A percentile compares a stretch with the other conserved stretches of the same genome.
Conservation (phyloP, 2,113 vertebrate species). For the Melanerpes formicivorus region DNA sequence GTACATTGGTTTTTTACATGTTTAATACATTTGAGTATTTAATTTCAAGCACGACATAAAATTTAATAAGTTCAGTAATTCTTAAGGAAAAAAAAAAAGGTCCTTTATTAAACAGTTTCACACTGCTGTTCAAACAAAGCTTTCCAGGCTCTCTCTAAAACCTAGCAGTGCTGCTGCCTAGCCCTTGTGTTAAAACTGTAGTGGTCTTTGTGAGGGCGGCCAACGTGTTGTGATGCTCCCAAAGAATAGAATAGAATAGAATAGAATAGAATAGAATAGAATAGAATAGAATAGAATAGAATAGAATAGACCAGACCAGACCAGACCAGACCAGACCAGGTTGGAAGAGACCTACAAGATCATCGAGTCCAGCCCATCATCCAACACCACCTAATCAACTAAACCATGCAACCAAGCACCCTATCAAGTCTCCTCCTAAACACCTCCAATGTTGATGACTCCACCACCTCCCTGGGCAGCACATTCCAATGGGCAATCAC, state of each 20-base stretch:
- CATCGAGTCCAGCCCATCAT: too few species aligned
- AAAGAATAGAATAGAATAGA: background rate
- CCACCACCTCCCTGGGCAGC: too few species aligned
- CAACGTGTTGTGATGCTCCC: background rate
- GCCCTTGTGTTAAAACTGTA: background rate
- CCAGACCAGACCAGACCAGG: too few species aligned
- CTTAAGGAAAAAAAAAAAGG: conserved; percentile 6
- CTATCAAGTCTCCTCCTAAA: too few species aligned
- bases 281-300: too few species aligned
- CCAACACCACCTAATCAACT: too few species aligned
- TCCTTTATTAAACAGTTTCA: conserved; percentile 17
- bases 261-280: too few species aligned
- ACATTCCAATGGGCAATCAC: too few species aligned
- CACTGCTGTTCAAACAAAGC: background rate
- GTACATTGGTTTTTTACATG: background rate
- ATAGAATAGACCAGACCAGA: too few species aligned
- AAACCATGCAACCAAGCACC: too few species aligned
- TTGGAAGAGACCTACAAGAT: too few species aligned
- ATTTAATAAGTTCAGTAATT: conserved; percentile 51
- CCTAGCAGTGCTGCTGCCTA: background rate
- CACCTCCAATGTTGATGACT: too few species aligned
- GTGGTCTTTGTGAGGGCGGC: conserved; percentile 20
- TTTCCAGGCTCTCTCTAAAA: background rate
- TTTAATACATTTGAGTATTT: conserved; percentile 39
- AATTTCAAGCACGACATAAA: conserved; percentile 55